A percentile compares a stretch with the other conserved stretches of the same genome.
Conservation (phyloP, 2,888 invertebrate genomes). For the Campopleginae sp. region DNA sequence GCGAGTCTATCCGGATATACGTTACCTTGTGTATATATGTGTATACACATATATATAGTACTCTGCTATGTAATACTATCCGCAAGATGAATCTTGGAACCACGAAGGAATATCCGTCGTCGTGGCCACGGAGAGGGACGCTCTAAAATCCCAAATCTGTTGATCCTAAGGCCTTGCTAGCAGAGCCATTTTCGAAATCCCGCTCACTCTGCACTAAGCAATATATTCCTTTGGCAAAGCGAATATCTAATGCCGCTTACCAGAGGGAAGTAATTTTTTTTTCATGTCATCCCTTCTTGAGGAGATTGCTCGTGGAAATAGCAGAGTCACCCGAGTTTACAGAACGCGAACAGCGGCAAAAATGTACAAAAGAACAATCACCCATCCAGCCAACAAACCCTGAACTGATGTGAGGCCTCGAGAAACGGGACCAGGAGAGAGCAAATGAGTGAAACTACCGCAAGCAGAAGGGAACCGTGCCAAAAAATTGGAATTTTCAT, state of each 20-base stretch:
- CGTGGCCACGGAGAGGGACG: constrained; percentile 24
- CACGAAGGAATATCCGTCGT: constrained; percentile 41
- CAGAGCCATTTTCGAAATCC: constrained; percentile 53
- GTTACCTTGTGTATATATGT: background rate
- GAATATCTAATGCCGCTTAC: constrained; percentile 44
- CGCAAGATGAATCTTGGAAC: constrained; percentile 26
- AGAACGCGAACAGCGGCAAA: background rate
- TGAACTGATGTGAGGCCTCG: background rate
- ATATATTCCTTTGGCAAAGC: constrained; percentile 47
- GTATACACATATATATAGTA: background rate
- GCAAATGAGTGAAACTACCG: no score
- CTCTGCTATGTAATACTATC: constrained; percentile 41
- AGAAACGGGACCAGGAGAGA: no score
- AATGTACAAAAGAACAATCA: background rate
- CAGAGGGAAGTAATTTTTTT: background rate
- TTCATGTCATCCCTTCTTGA: constrained; percentile 1
- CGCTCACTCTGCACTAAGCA: constrained; percentile 33
- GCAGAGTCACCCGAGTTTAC: background rate
- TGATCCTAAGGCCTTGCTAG: constrained; percentile 55
- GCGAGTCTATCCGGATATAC: constrained; percentile 32
- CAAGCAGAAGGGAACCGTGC: no score
- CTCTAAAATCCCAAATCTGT: constrained; percentile 54
- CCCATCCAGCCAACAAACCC: background rate
- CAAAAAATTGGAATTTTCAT: no score
- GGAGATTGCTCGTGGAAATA: constrained; percentile 10